Conservation (phyloP, 2,888 invertebrate genomes). For the Sicus ferrugineus region DNA sequence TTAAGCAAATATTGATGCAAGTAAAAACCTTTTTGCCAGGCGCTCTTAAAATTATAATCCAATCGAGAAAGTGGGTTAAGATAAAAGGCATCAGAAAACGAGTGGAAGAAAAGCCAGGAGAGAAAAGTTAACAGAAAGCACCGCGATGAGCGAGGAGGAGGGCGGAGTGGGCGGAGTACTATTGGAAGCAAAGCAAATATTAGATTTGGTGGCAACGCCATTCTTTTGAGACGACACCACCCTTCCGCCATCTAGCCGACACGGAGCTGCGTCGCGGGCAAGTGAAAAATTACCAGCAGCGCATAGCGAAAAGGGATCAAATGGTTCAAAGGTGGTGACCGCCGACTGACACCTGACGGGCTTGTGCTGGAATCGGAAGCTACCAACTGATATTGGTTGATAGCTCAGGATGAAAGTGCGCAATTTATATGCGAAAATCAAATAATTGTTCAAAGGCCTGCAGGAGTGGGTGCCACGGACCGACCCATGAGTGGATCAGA, state of each 20-base stretch:
- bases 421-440: conserved; percentile 29
- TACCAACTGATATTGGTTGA: background rate
- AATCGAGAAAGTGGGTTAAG: conserved; percentile 32
- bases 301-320: background rate
- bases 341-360: too few relatives aligned
- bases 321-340: background rate
- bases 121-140: background rate
- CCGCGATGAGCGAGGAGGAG: background rate
- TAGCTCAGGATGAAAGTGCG: conserved; percentile 2
- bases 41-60: conserved; percentile 34
- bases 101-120: background rate
- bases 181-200: conserved; percentile 9
- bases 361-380: too few relatives aligned
- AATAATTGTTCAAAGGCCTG: conserved; percentile 27
- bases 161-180: background rate
- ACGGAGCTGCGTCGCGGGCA: background rate
- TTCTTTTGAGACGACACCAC: background rate
- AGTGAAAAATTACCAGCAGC: background rate
- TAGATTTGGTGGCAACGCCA: conserved; percentile 19
- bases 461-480: background rate
- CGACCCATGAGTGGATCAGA: background rate
- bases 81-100: conserved; percentile 22
- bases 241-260: background rate
- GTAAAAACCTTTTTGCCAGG: conserved; percentile 25
- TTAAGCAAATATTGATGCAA: conserved; percentile 39